These are phyloP conservation scores for Archivesica marissinica DNA, from an alignment of 1,140 invertebrate genomes.

Conservation along the genomic window DNA sequence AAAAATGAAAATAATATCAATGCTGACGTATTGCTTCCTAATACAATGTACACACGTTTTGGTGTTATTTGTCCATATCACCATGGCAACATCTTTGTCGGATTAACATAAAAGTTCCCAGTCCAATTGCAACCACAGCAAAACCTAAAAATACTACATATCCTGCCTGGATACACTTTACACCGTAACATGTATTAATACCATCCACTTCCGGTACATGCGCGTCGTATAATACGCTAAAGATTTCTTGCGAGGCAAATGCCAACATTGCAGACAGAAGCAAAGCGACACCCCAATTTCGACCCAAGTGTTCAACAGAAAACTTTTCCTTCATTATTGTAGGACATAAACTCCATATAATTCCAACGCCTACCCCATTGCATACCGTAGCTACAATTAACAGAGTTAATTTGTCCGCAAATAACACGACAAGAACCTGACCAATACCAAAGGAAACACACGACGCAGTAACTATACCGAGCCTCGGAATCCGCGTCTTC, in stretches of 20 bases:
- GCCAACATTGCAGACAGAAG: constrained; percentile 56
- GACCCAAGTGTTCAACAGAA: constrained; percentile 64
- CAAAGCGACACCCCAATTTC: constrained; percentile 71
- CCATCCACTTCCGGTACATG: constrained; percentile 8
- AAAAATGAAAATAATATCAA: too few species aligned
- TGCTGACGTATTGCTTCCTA: too few species aligned
- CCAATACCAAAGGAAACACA: neutral
- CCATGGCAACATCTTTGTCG: constrained; percentile 11
- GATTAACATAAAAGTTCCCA: constrained; percentile 1
- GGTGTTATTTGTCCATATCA: too few species aligned
- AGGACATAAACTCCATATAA: constrained; percentile 66
- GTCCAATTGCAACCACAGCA: neutral
- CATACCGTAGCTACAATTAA: constrained; percentile 60
- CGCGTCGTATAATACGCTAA: constrained; percentile 65
- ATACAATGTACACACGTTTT: too few species aligned
- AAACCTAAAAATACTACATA: constrained; percentile 30
- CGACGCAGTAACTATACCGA: constrained; percentile 10
- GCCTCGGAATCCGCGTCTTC: constrained; percentile 54
- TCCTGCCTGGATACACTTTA: neutral
- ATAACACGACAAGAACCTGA: constrained; percentile 4
- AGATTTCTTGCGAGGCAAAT: constrained; percentile 59
- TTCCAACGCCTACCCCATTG: constrained; percentile 64
- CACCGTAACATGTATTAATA: constrained; percentile 32
- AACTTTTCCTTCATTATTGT: constrained; percentile 72
- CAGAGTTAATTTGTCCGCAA: constrained; percentile 39